Percentiles rank a stretch among this genome's conserved stretches.
Evolutionary conservation across 2,113 vertebrate species (phyloP).

Genomic region (Silurus meridionalis): DNA sequence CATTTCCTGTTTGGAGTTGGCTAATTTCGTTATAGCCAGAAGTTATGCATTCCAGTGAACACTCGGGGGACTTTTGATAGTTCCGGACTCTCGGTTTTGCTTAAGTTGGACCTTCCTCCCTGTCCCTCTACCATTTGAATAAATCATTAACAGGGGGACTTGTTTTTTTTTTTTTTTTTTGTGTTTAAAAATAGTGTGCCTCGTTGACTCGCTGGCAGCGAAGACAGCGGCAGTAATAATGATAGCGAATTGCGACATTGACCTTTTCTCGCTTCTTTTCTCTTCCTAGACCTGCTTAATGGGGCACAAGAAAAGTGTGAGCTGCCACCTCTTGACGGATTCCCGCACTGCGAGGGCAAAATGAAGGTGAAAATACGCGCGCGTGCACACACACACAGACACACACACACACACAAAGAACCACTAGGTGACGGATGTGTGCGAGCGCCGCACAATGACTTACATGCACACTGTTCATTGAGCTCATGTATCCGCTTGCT

Average conservation of each 20-base stretch:
- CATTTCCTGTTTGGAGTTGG: not conserved
- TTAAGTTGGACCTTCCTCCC: not conserved
- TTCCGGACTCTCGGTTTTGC: not conserved
- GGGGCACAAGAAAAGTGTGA: slow-evolving; percentile 98
- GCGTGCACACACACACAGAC: not conserved
- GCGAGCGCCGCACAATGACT: not conserved
- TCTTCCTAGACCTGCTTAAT: slow-evolving; percentile 86
- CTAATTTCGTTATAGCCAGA: not conserved
- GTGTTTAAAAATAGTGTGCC: not conserved
- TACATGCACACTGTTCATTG: not conserved
- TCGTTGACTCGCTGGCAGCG: no score
- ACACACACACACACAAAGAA: not conserved
- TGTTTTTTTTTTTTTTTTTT: not conserved
- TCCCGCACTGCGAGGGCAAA: slow-evolving; percentile 96
- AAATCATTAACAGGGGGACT: not conserved
- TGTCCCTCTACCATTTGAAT: not conserved
- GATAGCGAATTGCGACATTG: not conserved
- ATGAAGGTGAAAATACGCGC: slow-evolving; percentile 81
- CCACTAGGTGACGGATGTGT: not conserved
- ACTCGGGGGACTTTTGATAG: not conserved
- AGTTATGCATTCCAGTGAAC: not conserved
- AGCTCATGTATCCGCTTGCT: not conserved
- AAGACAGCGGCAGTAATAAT: not conserved
- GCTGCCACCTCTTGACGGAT: slow-evolving; percentile 94
- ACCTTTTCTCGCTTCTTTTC: slow-evolving; percentile 17